A percentile compares a stretch with the other conserved stretches of the same genome.
Conservation (phyloP, 2,113 vertebrate species). For the Phodopus roborovskii region DNA sequence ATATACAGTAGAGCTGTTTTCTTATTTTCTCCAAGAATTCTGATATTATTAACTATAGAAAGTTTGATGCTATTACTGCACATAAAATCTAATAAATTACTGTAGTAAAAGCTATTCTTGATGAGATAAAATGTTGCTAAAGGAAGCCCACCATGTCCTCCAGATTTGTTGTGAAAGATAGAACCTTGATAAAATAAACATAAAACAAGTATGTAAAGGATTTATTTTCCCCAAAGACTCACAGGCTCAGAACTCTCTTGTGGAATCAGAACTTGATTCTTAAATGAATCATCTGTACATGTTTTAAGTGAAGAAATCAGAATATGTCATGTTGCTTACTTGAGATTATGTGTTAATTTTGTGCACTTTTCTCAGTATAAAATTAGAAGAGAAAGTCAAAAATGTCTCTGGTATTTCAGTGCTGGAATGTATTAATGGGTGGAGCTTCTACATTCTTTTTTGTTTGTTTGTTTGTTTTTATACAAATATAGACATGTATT, state of each 20-base stretch:
- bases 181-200: not conserved
- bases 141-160: not conserved
- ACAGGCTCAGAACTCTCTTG: fast-evolving
- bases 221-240: not conserved
- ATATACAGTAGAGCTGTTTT: not conserved
- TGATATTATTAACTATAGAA: not conserved
- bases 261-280: not conserved
- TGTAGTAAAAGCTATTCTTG: not conserved
- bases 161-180: not conserved
- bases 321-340: not conserved
- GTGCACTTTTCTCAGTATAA: not conserved
- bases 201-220: not conserved
- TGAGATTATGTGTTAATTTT: not conserved
- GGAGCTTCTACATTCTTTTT: not conserved
- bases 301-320: not conserved
- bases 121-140: not conserved
- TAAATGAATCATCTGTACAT: not conserved
- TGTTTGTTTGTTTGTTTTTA: too few species aligned
- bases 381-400: not conserved
- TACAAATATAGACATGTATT: not conserved
- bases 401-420: not conserved
- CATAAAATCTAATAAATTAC: not conserved
- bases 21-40: not conserved
- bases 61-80: not conserved
- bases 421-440: not conserved